Conservation (phyloP, 2,797 vertebrate species). For the Balearica regulorum region DNA sequence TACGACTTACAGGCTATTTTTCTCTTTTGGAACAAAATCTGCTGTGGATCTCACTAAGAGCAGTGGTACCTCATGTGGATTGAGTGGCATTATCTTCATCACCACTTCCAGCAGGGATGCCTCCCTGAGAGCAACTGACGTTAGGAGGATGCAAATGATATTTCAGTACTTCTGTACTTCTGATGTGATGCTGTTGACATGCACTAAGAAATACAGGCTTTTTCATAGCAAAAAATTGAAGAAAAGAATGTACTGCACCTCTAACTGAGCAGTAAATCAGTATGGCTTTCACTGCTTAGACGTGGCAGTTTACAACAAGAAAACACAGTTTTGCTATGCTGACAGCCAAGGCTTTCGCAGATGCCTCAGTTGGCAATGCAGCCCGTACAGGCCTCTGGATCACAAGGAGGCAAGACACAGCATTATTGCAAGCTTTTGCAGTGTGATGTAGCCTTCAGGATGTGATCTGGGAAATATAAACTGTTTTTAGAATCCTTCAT, state of each 20-base stretch:
- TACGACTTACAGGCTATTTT: background rate
- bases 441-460: background rate
- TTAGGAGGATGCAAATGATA: background rate
- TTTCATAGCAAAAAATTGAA: background rate
- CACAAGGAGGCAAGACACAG: background rate
- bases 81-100: background rate
- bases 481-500: background rate
- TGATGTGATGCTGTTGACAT: too few species aligned
- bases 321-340: background rate
- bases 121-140: background rate
- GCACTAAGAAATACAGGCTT: background rate
- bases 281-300: background rate
- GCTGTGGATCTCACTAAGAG: background rate
- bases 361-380: background rate
- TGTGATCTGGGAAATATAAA: background rate
- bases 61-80: background rate
- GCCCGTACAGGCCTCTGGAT: background rate
- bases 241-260: background rate
- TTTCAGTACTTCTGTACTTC: background rate
- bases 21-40: background rate
- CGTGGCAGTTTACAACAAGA: background rate
- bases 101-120: background rate
- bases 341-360: background rate
- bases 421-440: background rate
- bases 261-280: background rate